Percentiles rank a stretch among this genome's conserved stretches.
Evolutionary conservation across 2,797 vertebrate genomes (phyloP).

Genomic region (Lacerta bilineata): DNA sequence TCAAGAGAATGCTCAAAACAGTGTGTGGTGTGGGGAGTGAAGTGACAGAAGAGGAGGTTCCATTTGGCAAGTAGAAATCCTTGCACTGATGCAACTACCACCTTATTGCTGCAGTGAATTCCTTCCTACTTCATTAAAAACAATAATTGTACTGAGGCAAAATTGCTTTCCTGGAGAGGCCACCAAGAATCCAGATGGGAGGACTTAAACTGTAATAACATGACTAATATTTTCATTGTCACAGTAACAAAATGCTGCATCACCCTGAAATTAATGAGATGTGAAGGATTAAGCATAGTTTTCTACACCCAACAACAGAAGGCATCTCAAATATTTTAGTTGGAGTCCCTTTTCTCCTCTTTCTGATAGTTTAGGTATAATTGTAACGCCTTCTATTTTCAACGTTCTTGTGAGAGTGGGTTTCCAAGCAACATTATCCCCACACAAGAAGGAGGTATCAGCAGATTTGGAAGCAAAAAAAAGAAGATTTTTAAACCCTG

Average conservation of each 20-base stretch:
- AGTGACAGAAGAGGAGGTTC: no score
- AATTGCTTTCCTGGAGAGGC: not conserved
- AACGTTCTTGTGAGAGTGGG: no score
- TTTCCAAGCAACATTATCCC: no score
- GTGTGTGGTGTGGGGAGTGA: no score
- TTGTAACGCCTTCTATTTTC: no score
- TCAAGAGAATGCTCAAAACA: no score
- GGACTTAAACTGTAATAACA: not conserved
- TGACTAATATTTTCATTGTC: not conserved
- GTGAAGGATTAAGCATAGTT: not conserved
- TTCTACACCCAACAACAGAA: not conserved
- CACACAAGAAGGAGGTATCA: no score
- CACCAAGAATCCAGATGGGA: not conserved
- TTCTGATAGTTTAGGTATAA: not conserved
- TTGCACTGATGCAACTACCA: no score
- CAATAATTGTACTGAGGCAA: not conserved
- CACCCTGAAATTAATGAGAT: not conserved
- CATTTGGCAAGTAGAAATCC: no score
- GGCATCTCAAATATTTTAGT: not conserved
- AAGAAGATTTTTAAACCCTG: no score
- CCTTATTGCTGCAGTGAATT: no score
- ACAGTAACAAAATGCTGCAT: not conserved
- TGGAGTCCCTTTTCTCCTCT: not conserved
- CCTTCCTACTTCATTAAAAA: not conserved
- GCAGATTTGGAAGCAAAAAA: no score